Conservation (phyloP, 2,113 vertebrate genomes). For the Pseudois nayaur region DNA sequence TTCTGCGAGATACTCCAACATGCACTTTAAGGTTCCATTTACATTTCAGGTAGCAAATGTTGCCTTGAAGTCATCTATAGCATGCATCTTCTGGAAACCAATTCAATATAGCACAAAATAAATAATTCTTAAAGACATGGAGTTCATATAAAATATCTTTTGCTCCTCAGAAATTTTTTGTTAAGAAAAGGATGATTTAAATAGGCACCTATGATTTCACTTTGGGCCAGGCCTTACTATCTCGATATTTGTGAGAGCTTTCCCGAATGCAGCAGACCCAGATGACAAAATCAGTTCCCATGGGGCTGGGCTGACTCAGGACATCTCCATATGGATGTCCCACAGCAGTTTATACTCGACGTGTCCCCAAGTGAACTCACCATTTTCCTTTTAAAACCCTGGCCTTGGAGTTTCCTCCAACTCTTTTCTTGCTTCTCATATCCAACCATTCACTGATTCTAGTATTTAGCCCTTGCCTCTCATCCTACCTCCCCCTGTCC, state of each 20-base stretch:
- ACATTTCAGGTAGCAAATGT: background rate
- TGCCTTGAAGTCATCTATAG: background rate
- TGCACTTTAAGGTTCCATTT: background rate
- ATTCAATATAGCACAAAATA: background rate
- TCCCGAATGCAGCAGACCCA: background rate
- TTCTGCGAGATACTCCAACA: background rate
- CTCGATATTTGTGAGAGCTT: background rate
- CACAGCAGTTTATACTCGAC: background rate
- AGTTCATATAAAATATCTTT: background rate
- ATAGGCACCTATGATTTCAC: background rate
- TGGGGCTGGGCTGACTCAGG: conserved; percentile 12
- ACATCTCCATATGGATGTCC: background rate
- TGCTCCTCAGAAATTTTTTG: background rate
- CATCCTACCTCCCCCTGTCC: background rate
- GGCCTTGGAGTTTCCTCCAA: background rate
- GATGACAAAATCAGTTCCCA: conserved; percentile 14
- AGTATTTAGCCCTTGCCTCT: background rate
- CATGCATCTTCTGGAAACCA: background rate
- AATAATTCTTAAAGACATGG: background rate
- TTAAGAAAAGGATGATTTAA: background rate
- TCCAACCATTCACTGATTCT: background rate
- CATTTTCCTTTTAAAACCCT: background rate
- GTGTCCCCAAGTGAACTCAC: conserved; percentile 15
- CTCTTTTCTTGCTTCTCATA: background rate
- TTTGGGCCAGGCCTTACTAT: background rate